Percentiles rank a stretch among this genome's conserved stretches.
Evolutionary conservation across 2,888 invertebrate genomes (phyloP).

Genomic region (Drosophila peninsularis): DNA sequence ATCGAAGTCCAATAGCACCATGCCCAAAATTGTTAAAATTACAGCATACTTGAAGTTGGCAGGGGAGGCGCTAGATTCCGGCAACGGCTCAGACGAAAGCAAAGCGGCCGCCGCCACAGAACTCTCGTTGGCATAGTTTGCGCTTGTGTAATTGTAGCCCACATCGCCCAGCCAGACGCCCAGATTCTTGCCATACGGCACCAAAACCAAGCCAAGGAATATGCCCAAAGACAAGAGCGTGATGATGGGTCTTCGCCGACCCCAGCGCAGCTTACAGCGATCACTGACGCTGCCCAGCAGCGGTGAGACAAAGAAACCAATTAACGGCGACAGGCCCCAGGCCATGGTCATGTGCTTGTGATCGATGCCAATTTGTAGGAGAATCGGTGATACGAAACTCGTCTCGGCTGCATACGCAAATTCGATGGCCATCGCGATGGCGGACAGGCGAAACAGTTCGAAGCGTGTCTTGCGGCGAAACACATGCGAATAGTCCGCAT

Average conservation of each 20-base stretch:
- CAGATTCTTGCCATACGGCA: constrained; percentile 87
- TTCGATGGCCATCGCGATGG: constrained; percentile 86
- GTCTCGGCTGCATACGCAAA: constrained; percentile 89
- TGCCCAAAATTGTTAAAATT: constrained; percentile 87
- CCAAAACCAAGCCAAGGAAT: constrained; percentile 86
- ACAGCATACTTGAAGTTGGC: constrained; percentile 83
- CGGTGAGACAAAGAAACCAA: constrained; percentile 84
- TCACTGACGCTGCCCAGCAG: constrained; percentile 87
- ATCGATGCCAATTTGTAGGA: constrained; percentile 87
- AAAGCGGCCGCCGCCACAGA: constrained; percentile 70
- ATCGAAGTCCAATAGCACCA: constrained; percentile 87
- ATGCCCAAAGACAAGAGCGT: constrained; percentile 87
- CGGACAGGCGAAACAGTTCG: constrained; percentile 82
- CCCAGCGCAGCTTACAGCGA: constrained; percentile 86
- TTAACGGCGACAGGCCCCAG: constrained; percentile 84
- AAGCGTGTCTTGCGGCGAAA: constrained; percentile 83
- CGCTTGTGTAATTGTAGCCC: constrained; percentile 53
- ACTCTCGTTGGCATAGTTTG: constrained; percentile 41
- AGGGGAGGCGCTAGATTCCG: constrained; percentile 37
- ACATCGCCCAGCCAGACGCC: constrained; percentile 85
- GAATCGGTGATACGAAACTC: constrained; percentile 88
- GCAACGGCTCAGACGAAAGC: constrained; percentile 4
- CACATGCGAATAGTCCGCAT: constrained; percentile 84
- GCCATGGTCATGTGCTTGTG: constrained; percentile 87
- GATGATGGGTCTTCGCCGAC: constrained; percentile 87